Conservation (phyloP, 2,113 vertebrate species). For the Salvator merianae region DNA sequence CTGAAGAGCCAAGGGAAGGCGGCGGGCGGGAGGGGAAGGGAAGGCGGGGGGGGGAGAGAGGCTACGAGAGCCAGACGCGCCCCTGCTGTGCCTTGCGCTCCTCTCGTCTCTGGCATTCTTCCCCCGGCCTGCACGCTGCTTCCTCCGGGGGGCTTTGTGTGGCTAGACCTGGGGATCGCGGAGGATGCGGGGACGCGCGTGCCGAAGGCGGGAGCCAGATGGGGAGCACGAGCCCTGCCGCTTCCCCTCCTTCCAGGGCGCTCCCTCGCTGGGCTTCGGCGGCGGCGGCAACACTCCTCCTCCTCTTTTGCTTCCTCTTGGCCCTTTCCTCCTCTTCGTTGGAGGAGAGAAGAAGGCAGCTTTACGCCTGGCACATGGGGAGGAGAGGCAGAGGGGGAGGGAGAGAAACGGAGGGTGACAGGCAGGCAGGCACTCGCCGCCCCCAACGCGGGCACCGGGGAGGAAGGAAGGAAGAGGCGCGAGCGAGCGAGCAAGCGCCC, state of each 20-base stretch:
- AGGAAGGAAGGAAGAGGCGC: no score
- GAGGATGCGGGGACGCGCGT: not conserved
- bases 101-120: not conserved
- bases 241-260: not conserved
- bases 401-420: not conserved
- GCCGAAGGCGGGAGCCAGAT: not conserved
- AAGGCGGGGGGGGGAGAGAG: not conserved
- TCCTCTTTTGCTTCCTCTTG: not conserved
- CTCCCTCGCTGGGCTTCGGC: not conserved
- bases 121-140: not conserved
- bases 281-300: not conserved
- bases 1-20: not conserved
- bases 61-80: no score
- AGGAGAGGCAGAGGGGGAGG: not conserved
- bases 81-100: not conserved
- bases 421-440: not conserved
- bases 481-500: not conserved
- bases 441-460: not conserved
- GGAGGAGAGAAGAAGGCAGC: not conserved
- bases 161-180: no score
- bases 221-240: not conserved
- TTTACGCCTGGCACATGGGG: not conserved
- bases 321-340: not conserved
- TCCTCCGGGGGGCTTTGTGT: conserved; percentile 19
- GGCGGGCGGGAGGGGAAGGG: not conserved